Evolutionary conservation across 37 sponge, comb jelly and placozoan species (phyloP), one percentile per base, ranked within the genome.

Genomic region (Halichondria panicea): DNA sequence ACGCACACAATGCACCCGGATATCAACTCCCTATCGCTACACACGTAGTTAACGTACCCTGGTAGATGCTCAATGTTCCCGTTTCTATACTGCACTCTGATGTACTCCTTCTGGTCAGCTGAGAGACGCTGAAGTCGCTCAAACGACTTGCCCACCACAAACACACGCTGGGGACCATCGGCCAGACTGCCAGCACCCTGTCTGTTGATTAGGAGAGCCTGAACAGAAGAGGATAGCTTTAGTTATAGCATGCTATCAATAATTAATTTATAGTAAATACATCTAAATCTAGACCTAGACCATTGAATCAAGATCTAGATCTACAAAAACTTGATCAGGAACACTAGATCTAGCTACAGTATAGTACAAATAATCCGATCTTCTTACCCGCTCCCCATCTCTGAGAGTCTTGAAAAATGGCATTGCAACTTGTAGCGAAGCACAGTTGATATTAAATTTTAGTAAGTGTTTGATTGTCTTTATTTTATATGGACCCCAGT

Each of bases 51-150:
- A 48, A 4, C 78, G 18, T 33, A 88, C 89, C 92, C 92, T 21
- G 88, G 88, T 24, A 71, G 58, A 58, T 87, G 74, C 41, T 82
- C 89, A 31, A 91, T 60, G 25, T 33, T 70, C 30, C 92, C 92
- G 66, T 91, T 50, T 1, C 56, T 45, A 24, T 79, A 24, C 43
- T 75, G 43, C 19, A 91, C 41, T 30, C 40, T 48, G 39, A 91
- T 63, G 55, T 91, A 91, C 58, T 91, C 69, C 68, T 83, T 77
- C 80, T 91, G 92, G 36, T 80, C 75, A 31, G 92, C 92, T 9
- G 75, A 70, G 31, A 66, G 62, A 11, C 88, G 74, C 2, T 31
- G 22, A 28, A 91, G 80, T 4, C 22, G 22, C 27, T 74, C 45
- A 28, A 81, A 82, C 30, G 27, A 43, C 76, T 87, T 83, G n/a